phyloP scores from a whole-genome alignment of 2,797 vertebrate species.

The Gallinago solitaria region DNA sequence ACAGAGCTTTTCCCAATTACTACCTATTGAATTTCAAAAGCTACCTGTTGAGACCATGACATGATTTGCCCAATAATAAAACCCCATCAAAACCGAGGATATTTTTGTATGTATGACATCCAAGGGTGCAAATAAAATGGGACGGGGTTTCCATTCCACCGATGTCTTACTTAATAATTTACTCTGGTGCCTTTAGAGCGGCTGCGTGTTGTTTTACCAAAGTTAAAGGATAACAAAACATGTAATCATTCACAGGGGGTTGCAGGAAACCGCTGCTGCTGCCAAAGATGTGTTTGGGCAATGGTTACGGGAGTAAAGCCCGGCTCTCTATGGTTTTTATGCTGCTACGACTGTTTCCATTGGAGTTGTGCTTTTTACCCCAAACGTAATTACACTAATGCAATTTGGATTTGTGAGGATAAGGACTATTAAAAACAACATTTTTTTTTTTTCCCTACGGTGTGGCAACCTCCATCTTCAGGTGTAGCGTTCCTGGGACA shows the following conservation, averaged over 20 bases:
- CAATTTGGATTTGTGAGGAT: background rate
- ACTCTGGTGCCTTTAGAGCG: background rate
- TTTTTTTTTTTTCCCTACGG: no score
- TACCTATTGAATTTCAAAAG: background rate
- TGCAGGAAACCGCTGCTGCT: background rate
- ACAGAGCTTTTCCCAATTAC: background rate
- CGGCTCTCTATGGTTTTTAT: background rate
- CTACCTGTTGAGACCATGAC: background rate
- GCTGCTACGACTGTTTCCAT: accelerated
- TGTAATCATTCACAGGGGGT: background rate
- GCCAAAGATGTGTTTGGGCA: background rate
- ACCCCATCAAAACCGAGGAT: background rate
- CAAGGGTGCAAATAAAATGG: background rate
- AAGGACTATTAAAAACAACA: accelerated
- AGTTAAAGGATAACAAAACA: constrained; percentile 45
- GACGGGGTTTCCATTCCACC: background rate
- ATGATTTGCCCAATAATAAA: background rate
- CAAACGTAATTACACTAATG: background rate
- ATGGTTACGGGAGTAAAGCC: background rate
- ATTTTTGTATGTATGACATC: background rate
- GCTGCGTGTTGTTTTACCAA: background rate
- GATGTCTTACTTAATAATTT: background rate
- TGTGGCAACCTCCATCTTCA: accelerated
- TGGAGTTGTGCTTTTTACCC: background rate
- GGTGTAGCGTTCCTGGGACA: background rate